A percentile compares a stretch with the other conserved stretches of the same genome.
phyloP scores from a whole-genome alignment of 2,113 vertebrate species.

The Piaya cayana region DNA sequence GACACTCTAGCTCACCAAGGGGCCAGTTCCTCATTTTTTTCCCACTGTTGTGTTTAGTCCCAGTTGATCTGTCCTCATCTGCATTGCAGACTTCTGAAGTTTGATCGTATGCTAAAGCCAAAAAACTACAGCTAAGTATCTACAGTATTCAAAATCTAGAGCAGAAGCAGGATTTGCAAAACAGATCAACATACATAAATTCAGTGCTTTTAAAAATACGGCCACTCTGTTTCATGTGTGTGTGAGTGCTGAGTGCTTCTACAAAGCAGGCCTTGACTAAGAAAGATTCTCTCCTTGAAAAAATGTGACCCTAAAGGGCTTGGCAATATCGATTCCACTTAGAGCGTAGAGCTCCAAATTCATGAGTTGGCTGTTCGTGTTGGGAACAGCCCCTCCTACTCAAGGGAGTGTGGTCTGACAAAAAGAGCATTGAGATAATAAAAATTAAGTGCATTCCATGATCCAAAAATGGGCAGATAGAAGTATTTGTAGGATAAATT shows the following conservation, averaged over 20 bases:
- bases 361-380: conserved; percentile 25
- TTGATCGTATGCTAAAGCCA: background rate
- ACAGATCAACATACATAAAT: background rate
- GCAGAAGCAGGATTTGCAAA: background rate
- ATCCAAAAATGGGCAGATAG: background rate
- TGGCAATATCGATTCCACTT: conserved; percentile 1
- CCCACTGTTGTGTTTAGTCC: background rate
- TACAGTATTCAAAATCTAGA: background rate
- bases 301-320: conserved; percentile 40
- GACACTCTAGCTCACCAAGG: background rate
- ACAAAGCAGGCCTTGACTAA: background rate
- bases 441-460: conserved; percentile 19
- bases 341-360: background rate
- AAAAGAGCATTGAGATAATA: conserved; percentile 44
- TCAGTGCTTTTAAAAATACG: background rate
- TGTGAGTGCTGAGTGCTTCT: background rate
- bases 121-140: background rate
- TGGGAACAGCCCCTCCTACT: conserved; percentile 8
- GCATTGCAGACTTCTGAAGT: background rate
- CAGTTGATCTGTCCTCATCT: background rate
- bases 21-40: background rate
- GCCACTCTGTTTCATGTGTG: background rate
- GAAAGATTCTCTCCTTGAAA: conserved; percentile 8
- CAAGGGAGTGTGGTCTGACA: conserved; percentile 25
- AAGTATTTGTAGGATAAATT: conserved; percentile 15